Evolutionary conservation across 1,140 invertebrate genomes (phyloP), one percentile per base, ranked within the genome.

Genomic region (Batillaria attramentaria): DNA sequence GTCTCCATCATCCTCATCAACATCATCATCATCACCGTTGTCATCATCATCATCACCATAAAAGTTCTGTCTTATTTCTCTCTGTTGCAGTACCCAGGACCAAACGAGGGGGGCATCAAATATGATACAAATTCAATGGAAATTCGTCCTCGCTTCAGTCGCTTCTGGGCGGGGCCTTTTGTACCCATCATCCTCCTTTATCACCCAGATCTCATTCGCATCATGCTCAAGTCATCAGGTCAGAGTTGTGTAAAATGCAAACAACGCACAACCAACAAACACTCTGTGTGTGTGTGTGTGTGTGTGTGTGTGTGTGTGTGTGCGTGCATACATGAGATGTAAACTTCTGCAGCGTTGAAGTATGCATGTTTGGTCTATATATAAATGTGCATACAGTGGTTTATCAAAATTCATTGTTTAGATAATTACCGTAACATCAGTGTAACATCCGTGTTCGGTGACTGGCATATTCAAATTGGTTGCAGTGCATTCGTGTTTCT

Each of bases 51-150:
- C 35, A 6, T 28, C 43, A 24, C 28, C 54, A 18, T 57, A 2
- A 4, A 0, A 13, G 20, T 43, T 39, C 46, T 28, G 42, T 60
- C 31, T 16, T 13, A 20, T 1, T 0, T 33, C 57, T 43, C 33
- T 65, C 20, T 76, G 20, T 66, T 68, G 18, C 66, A 81, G 80
- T 73, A 35, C 41, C 80, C 80, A 78, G 80, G 80, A 24, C 50
- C 57, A 33, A 81, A 81, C 33, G 80, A 81, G n/a, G 43, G 24
- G 43, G 80, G 80, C 10, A 46, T 81, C 24, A 13, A 73, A 28
- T 81, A 74, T 70, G 80, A 81, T 28, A 69, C 20, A 0, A 50
- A 81, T 2, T 37, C 18, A n/a, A 31, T 73, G 28, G 10, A 65
- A 31, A 75, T 57, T 3, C 43, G 39, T 43, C 68, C 75, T 28